Evolutionary conservation across 1,140 invertebrate genomes (phyloP).

Genomic region (Saccostrea echinata): DNA sequence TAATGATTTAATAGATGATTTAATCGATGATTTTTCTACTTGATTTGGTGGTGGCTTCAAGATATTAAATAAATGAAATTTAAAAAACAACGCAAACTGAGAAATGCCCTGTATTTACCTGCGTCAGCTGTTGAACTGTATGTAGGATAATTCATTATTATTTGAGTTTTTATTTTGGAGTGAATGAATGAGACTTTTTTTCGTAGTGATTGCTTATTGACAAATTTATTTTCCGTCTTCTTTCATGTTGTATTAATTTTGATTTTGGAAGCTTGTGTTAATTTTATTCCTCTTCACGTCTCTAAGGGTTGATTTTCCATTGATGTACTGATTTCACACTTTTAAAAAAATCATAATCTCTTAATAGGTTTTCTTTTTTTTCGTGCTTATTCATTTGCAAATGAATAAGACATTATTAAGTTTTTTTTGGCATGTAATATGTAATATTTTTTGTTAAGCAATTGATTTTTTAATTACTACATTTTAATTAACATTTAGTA

Average conservation of each 20-base stretch:
- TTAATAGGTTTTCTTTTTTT: slow-evolving; percentile 20
- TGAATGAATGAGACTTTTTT: slow-evolving; percentile 2
- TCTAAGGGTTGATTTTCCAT: neutral
- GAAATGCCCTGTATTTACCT: neutral
- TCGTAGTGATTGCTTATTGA: slow-evolving; percentile 34
- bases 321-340: slow-evolving; percentile 13
- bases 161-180: slow-evolving; percentile 33
- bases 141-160: slow-evolving; percentile 41
- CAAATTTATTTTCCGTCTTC: slow-evolving; percentile 14
- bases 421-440: slow-evolving; percentile 37
- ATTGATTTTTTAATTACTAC: slow-evolving; percentile 29
- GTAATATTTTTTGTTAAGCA: slow-evolving; percentile 10
- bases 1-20: slow-evolving; percentile 14
- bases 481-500: slow-evolving; percentile 31
- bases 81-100: neutral
- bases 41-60: slow-evolving; percentile 37
- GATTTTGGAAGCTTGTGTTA: slow-evolving; percentile 13
- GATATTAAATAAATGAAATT: neutral
- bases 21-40: neutral
- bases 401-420: slow-evolving; percentile 10
- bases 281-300: slow-evolving; percentile 18
- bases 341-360: slow-evolving; percentile 23
- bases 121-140: slow-evolving; percentile 36
- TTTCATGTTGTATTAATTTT: slow-evolving; percentile 22
- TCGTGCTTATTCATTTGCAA: slow-evolving; percentile 16